Percentiles rank a stretch among this genome's conserved stretches.
These are phyloP conservation scores for Leucopsar rothschildi DNA, from an alignment of 2,113 vertebrate genomes.

Conservation along the genomic window DNA sequence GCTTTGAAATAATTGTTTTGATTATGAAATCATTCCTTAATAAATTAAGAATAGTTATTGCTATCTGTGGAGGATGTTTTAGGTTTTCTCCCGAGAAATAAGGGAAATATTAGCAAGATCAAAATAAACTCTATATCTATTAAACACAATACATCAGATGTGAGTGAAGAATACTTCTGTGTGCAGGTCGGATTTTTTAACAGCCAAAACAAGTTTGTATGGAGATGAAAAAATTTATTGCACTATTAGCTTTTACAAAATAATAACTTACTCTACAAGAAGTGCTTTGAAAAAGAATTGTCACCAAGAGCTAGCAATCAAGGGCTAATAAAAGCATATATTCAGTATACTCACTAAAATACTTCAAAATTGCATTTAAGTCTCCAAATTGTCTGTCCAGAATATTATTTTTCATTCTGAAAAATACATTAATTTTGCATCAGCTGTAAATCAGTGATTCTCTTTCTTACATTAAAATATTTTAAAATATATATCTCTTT, in stretches of 20 bases:
- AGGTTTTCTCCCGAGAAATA: background rate
- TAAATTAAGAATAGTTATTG: background rate
- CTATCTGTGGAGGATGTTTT: background rate
- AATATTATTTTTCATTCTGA: conserved; percentile 24
- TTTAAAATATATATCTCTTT: background rate
- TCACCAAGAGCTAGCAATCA: background rate
- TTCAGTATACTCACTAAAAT: conserved; percentile 2
- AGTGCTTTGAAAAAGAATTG: conserved; percentile 9
- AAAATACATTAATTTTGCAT: conserved; percentile 19
- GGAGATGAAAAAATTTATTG: background rate
- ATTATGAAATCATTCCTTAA: background rate
- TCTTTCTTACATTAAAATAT: conserved; percentile 31
- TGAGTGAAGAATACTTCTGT: background rate
- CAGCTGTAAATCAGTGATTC: background rate
- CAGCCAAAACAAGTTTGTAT: background rate
- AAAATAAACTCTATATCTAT: background rate
- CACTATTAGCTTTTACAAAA: background rate
- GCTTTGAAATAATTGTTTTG: background rate
- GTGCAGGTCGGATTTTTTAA: background rate
- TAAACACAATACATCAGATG: background rate
- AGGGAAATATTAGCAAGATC: background rate
- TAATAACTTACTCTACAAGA: background rate
- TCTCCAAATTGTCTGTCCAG: background rate
- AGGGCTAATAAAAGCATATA: conserved; percentile 19
- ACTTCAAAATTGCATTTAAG: conserved; percentile 20